phyloP scores from a whole-genome alignment of 2,888 invertebrate genomes.

The Trimorus sp. region DNA sequence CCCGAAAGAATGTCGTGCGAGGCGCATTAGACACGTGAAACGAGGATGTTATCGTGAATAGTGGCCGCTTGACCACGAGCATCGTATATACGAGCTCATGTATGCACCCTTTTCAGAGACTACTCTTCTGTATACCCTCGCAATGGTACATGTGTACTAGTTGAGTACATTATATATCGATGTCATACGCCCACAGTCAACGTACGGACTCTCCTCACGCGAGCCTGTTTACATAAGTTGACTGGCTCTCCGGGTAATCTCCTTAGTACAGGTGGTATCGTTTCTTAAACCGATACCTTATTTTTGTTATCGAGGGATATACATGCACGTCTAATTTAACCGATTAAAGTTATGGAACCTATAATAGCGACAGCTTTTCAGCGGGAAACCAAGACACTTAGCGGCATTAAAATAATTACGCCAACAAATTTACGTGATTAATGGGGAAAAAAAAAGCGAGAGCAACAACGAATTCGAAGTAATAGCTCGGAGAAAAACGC shows the following conservation, averaged over 20 bases:
- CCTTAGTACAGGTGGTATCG: conserved; percentile 74
- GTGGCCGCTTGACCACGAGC: conserved; percentile 51
- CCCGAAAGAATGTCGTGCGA: conserved; percentile 50
- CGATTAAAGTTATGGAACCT: conserved; percentile 26
- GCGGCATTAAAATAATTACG: too few relatives aligned
- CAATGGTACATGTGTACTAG: conserved; percentile 60
- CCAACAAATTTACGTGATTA: too few relatives aligned
- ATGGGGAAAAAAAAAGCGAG: too few relatives aligned
- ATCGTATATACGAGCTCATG: conserved; percentile 41
- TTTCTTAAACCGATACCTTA: conserved; percentile 41
- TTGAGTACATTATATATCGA: conserved; percentile 72
- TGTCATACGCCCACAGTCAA: conserved; percentile 69
- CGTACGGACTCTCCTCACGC: conserved; percentile 73
- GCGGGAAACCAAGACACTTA: too few relatives aligned
- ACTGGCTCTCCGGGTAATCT: conserved; percentile 64
- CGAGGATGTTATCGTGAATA: conserved; percentile 65
- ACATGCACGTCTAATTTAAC: conserved; percentile 30
- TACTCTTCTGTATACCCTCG: conserved; percentile 58
- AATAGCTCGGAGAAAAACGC: too few relatives aligned
- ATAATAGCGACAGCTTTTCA: conserved; percentile 8
- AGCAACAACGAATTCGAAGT: too few relatives aligned
- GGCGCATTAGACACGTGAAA: conserved; percentile 60
- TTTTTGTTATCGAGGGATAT: conserved; percentile 32
- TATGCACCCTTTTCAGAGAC: conserved; percentile 53
- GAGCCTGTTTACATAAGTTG: conserved; percentile 75